A percentile compares a stretch with the other conserved stretches of the same genome.
phyloP scores from a whole-genome alignment of 2,888 invertebrate genomes.

The Eupithecia pulchellata region DNA sequence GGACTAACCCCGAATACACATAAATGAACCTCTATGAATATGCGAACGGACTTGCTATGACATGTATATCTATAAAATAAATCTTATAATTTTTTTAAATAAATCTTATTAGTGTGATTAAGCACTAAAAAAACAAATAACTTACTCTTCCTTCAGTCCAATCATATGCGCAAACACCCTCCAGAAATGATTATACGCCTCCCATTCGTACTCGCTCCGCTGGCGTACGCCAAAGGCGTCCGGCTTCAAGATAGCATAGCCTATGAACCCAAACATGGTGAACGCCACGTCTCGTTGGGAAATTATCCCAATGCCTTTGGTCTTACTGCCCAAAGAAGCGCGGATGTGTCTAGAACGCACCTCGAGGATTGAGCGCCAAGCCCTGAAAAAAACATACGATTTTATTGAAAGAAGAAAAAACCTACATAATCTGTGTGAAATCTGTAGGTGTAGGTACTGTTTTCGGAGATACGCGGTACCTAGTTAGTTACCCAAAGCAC shows the following conservation, averaged over 20 bases:
- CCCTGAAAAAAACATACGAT: constrained; percentile 65
- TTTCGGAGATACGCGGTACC: too few relatives aligned
- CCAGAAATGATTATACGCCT: constrained; percentile 94
- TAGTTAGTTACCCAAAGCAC: too few relatives aligned
- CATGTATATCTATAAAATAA: too few relatives aligned
- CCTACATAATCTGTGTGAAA: too few relatives aligned
- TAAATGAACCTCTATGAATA: too few relatives aligned
- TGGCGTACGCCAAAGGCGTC: constrained; percentile 88
- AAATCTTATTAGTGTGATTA: too few relatives aligned
- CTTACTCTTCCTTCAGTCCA: constrained; percentile 92
- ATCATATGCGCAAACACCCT: constrained; percentile 91
- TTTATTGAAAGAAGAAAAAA: too few relatives aligned
- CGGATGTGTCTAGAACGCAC: constrained; percentile 89
- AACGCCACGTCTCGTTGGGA: constrained; percentile 94
- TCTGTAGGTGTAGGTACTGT: too few relatives aligned
- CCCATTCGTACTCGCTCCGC: constrained; percentile 87
- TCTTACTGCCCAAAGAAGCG: constrained; percentile 61
- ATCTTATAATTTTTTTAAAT: too few relatives aligned
- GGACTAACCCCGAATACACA: too few relatives aligned
- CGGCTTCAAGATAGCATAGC: constrained; percentile 87
- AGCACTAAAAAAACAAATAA: constrained; percentile 10
- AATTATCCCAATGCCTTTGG: constrained; percentile 83
- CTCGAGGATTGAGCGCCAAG: constrained; percentile 88
- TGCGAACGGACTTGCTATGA: too few relatives aligned
- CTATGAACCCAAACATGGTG: constrained; percentile 95